These are phyloP conservation scores for Phasianus colchicus DNA, from an alignment of 2,113 vertebrate genomes.

Conservation along the genomic window DNA sequence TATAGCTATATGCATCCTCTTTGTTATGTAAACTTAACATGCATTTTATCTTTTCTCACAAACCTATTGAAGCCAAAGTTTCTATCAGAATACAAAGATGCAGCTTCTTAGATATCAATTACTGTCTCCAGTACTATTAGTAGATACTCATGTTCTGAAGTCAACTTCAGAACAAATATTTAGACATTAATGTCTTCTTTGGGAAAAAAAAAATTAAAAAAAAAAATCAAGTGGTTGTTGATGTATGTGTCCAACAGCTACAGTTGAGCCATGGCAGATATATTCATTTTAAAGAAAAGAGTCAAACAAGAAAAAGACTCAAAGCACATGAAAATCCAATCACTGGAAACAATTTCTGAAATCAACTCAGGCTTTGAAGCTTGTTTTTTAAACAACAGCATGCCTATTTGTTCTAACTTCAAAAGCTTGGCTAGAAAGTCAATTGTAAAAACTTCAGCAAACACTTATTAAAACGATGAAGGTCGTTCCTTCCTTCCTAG, in stretches of 20 bases:
- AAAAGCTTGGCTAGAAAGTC: background rate
- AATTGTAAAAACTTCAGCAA: background rate
- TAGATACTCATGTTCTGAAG: background rate
- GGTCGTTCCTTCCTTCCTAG: background rate
- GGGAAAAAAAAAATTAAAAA: background rate
- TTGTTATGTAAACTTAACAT: background rate
- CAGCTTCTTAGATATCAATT: background rate
- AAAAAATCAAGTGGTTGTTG: rapidly evolving
- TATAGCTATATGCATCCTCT: background rate
- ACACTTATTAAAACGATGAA: background rate
- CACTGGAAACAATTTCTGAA: background rate
- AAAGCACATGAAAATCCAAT: background rate
- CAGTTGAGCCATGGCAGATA: background rate
- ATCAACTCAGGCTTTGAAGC: background rate
- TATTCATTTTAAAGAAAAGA: background rate
- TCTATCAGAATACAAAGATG: background rate
- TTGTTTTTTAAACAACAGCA: background rate
- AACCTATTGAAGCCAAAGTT: background rate
- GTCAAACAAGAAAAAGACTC: background rate
- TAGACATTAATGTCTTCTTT: background rate
- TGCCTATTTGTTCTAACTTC: background rate
- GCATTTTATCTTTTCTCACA: background rate
- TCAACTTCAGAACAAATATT: background rate
- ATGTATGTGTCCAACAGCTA: background rate
- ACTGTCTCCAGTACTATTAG: background rate